Evolutionary conservation across 1,140 invertebrate species (phyloP).

Genomic region (Theocolax elegans): DNA sequence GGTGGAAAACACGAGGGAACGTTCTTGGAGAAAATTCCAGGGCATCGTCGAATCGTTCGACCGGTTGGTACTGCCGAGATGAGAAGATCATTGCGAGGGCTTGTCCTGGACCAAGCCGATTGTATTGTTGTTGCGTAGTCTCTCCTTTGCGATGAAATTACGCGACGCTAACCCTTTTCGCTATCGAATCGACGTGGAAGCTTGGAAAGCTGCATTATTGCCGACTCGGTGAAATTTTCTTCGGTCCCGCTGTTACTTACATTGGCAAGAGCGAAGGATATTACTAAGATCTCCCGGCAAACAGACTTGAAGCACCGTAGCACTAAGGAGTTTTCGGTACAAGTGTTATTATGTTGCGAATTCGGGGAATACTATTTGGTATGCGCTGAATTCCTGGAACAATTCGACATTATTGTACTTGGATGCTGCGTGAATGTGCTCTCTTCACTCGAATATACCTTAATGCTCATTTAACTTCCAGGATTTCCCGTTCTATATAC

Average conservation of each 20-base stretch:
- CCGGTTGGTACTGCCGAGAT: neutral
- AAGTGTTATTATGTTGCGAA: no score
- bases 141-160: neutral
- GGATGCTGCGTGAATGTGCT: no score
- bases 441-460: no score
- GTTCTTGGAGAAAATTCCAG: constrained; percentile 10
- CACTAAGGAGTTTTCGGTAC: no score
- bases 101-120: neutral
- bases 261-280: neutral
- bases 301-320: no score
- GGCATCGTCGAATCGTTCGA: neutral
- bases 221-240: neutral
- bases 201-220: neutral
- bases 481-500: no score
- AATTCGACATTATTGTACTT: no score
- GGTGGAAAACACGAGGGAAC: no score
- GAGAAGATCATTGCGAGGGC: constrained; percentile 7
- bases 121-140: neutral
- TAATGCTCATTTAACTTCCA: no score
- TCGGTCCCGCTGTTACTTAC: neutral
- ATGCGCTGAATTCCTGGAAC: no score
- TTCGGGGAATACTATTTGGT: no score
- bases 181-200: neutral
- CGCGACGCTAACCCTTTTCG: neutral
- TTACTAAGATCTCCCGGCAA: no score